Evolutionary conservation across 2,113 vertebrate species (phyloP), one percentile per base, ranked within the genome.

Genomic region (Hippolais icterina): DNA sequence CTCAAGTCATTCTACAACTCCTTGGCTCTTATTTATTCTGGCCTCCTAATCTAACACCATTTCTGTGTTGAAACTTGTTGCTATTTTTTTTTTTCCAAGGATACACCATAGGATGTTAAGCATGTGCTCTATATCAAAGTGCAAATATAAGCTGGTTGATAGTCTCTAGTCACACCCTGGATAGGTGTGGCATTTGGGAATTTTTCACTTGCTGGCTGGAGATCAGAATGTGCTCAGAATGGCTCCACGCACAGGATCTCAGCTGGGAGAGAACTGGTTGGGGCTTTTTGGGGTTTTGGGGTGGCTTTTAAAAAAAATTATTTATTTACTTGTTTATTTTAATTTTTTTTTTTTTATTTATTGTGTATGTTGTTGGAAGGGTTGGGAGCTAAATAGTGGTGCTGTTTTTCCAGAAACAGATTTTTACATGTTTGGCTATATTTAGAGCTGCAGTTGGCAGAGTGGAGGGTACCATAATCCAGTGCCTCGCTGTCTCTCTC

Each of bases 21-120:
- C 44, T 86, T 92, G 93, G 83, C 90, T 93, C 86, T 78, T 96
- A 96, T 89, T 97, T 96, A 84, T 96, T 94, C 95, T 96, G 95
- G 96, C 95, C 94, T 95, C 83, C 93, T 87, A 92, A 89, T 89
- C 92, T 94, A 92, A 90, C 65, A 94, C 76, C 50, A 92, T 83
- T 96, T 97, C 88, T 96, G 15, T 96, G 96, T 97, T 95, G 88
- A 95, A 95, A 97, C 96, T 97, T 97, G 96, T 96, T 97, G 92
- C 96, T 96, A 87, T 93, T 95, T 96, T 96, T 96, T 96, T 96
- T 95, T 96, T 96, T 94, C 83, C 83, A 95, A 87, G 86, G 92
- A 93, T 96, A 97, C 92, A 96, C 90, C 92, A 93, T 92, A 94
- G 79, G 90, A 96, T 89, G 86, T 92, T 90, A 94, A 96, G 95